Evolutionary conservation across 2,888 invertebrate species (phyloP), one percentile per base, ranked within the genome.

Genomic region (Malacosoma neustria): DNA sequence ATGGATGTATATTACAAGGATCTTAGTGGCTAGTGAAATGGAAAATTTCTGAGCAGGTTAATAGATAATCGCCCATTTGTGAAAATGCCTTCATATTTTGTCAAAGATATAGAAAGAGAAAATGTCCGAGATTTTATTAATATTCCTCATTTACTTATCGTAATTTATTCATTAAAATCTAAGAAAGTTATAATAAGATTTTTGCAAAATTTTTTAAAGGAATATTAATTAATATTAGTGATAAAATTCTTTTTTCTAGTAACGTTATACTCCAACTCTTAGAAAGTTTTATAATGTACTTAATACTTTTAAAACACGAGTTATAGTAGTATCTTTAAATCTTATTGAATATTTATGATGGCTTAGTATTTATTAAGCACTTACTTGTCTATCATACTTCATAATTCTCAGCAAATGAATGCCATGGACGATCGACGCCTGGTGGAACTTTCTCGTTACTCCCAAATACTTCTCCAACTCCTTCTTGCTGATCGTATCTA

Each of bases 401-500:
- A 97, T 92, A 85, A 96, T 94, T 49, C 96, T 89, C 51, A 98
- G 87, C 53, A 98, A 87, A 81, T 97, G 96, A 49, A 98, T 95
- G 41, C 95, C 97, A 65, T 97, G 96, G 36, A 97, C 94, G 52
- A 98, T 93, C 54, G 96, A 96, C 6, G 95, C 94, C 77, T 97
- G 97, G 82, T 97, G 97, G 75, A 97, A 97, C 76, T 97, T 97
- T 45, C 96, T 89, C 29, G 95, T 95, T 5, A 98, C 95, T 4
- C 94, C 95, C 38, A 98, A 89, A 69, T 96, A 93, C 73, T 97
- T 97, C 73, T 97, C 97, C 60, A 98, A 84, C 68, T 98, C 97
- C 66, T 97, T 96, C 76, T 96, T 96, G 59, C 95, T 95, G 53
- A 98, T 88, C 41, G 95, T 94, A 65, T 97, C 96, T 66, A 98